Evolutionary conservation across 2,888 invertebrate species (phyloP).

Genomic region (Mimachlamys varia): DNA sequence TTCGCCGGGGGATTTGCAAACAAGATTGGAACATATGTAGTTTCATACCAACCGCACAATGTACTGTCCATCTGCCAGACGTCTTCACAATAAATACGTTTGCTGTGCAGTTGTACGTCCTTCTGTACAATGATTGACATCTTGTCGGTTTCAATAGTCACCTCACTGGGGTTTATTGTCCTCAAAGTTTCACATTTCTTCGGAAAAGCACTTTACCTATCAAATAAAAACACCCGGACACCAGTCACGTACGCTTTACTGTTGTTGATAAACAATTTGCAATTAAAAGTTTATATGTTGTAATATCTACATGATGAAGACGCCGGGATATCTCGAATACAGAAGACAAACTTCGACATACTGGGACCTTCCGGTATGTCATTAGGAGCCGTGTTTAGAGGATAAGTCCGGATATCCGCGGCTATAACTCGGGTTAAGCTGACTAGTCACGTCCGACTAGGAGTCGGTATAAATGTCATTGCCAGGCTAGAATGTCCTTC

Average conservation of each 20-base stretch:
- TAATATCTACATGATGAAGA: neutral
- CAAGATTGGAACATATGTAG: constrained; percentile 31
- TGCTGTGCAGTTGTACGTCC: neutral
- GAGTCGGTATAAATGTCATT: neutral
- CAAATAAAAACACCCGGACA: neutral
- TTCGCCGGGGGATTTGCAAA: neutral
- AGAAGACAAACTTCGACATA: neutral
- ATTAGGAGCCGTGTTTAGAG: neutral
- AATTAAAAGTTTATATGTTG: neutral
- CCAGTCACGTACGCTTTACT: neutral
- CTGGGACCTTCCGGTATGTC: neutral
- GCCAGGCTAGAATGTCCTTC: neutral
- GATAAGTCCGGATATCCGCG: neutral
- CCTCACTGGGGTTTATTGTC: neutral
- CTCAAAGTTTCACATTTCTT: constrained; percentile 14
- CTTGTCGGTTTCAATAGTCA: neutral
- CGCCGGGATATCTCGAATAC: neutral
- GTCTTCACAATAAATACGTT: neutral
- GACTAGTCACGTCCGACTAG: neutral
- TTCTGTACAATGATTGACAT: neutral
- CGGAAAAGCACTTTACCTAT: neutral
- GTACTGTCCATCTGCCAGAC: neutral
- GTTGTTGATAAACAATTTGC: neutral
- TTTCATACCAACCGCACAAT: neutral
- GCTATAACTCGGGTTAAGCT: neutral